Evolutionary conservation across 37 sponge, comb jelly and placozoan species (phyloP).

Genomic region (Ianthella basta): DNA sequence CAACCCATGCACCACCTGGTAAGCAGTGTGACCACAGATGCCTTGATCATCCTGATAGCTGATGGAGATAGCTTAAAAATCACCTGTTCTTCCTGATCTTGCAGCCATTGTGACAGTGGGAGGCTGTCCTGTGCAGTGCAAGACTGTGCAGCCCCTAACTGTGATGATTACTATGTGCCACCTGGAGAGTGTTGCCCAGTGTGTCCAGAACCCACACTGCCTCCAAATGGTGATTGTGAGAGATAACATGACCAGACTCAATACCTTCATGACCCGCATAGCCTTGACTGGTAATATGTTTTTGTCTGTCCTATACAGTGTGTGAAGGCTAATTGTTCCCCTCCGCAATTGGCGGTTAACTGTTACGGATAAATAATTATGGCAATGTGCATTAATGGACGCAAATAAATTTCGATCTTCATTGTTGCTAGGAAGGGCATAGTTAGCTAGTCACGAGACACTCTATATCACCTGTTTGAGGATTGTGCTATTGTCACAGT

Average conservation of each 20-base stretch:
- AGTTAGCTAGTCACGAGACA: no score
- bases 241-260: no score
- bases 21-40: no score
- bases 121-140: neutral
- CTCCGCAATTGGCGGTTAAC: neutral
- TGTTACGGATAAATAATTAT: no score
- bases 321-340: neutral
- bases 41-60: no score
- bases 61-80: neutral
- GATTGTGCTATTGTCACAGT: no score
- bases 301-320: neutral
- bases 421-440: no score
- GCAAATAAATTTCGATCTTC: no score
- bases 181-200: slow-evolving; percentile 37
- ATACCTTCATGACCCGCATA: neutral
- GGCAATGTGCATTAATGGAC: no score
- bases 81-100: neutral
- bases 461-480: no score
- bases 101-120: slow-evolving; percentile 15
- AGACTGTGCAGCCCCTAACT: slow-evolving; percentile 2
- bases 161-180: slow-evolving; percentile 28
- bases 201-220: neutral
- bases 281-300: neutral
- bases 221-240: neutral
- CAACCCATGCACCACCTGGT: no score